These are phyloP conservation scores for Rhimphoctona megacephalus DNA, from an alignment of 2,888 invertebrate genomes.

Conservation along the genomic window DNA sequence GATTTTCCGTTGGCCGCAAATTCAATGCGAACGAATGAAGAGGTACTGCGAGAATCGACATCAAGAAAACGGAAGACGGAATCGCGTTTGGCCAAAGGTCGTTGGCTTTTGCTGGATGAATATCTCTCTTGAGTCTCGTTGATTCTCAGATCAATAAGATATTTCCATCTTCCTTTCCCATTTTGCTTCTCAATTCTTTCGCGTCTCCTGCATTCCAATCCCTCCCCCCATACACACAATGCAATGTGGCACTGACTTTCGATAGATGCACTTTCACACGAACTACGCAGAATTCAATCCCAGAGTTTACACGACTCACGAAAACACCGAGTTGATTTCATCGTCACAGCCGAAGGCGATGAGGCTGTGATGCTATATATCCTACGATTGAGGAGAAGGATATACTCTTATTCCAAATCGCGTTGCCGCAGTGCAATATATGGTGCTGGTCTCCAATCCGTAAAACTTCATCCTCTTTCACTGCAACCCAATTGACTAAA, in stretches of 20 bases:
- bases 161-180: constrained; percentile 6
- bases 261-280: constrained; percentile 18
- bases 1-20: constrained; percentile 44
- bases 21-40: constrained; percentile 30
- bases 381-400: not conserved
- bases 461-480: constrained; percentile 56
- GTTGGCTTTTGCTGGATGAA: constrained; percentile 43
- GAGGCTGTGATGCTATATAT: constrained; percentile 2
- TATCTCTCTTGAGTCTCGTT: constrained; percentile 27
- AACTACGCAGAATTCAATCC: constrained; percentile 43
- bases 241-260: constrained; percentile 16
- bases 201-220: constrained; percentile 26
- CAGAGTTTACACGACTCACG: constrained; percentile 47
- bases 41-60: constrained; percentile 9
- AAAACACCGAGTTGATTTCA: constrained; percentile 59
- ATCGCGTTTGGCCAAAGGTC: constrained; percentile 46
- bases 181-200: constrained; percentile 2
- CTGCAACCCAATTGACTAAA: constrained; percentile 37
- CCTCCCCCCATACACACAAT: not conserved
- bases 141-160: not conserved
- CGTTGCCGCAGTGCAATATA: constrained; percentile 26
- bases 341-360: constrained; percentile 40
- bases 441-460: constrained; percentile 24
- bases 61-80: constrained; percentile 35
- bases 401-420: constrained; percentile 24